Percentiles rank a stretch among this genome's conserved stretches.
Conservation (phyloP, 53 echinoderm and acorn worm genomes). For the Holothuria scabra region DNA sequence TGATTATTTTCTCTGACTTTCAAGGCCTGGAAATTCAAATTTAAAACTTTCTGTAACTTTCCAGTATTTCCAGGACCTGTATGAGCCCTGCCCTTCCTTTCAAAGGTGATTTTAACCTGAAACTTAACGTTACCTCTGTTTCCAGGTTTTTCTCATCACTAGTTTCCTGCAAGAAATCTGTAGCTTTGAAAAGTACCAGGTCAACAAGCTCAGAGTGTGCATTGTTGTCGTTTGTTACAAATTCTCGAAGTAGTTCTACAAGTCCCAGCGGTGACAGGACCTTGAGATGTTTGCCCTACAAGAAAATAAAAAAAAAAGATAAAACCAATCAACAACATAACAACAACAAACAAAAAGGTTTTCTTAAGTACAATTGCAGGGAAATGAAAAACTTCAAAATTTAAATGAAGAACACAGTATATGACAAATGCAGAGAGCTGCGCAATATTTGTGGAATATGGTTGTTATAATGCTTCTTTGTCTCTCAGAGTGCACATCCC, state of each 20-base stretch:
- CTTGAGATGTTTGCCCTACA: conserved; percentile 8
- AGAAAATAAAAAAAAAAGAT: neutral
- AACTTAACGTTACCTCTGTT: neutral
- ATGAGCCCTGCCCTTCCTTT: neutral
- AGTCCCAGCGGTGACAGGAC: conserved; percentile 7
- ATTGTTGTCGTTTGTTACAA: conserved; percentile 25
- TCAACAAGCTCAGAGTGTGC: conserved; percentile 15
- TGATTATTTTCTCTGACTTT: too few species aligned
- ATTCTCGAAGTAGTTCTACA: conserved; percentile 3
- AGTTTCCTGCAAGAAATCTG: neutral
- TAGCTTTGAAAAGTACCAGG: conserved; percentile 4
- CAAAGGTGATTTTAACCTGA: neutral
- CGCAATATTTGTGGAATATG: too few species aligned
- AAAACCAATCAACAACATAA: neutral
- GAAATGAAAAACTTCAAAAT: too few species aligned
- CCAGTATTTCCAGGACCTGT: too few species aligned
- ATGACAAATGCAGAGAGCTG: too few species aligned
- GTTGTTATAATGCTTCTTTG: too few species aligned
- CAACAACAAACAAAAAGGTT: too few species aligned
- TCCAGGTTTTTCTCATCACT: conserved; percentile 20
- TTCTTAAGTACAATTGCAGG: too few species aligned
- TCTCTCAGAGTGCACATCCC: too few species aligned
- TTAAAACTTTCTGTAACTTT: too few species aligned
- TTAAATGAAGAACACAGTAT: too few species aligned
- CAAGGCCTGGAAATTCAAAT: too few species aligned